phyloP scores from a whole-genome alignment of 1,140 invertebrate genomes.

The Atopsyche davidsoni region DNA sequence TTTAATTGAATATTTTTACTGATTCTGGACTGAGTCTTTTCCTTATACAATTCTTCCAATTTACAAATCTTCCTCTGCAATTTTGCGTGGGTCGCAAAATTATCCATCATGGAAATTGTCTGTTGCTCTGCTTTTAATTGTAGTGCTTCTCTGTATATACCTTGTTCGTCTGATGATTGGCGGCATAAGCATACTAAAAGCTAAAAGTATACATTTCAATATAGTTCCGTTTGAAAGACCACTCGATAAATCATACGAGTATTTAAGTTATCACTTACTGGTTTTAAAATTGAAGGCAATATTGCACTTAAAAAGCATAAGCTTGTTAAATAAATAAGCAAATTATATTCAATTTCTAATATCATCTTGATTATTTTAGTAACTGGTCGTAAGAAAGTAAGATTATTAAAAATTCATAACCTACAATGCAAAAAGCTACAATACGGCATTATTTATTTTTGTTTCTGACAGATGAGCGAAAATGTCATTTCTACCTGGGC shows the following conservation, averaged over 20 bases:
- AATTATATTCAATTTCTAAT: constrained; percentile 39
- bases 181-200: constrained; percentile 39
- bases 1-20: constrained; percentile 39
- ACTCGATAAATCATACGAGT: no score
- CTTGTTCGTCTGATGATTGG: constrained; percentile 37
- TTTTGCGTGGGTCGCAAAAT: constrained; percentile 47
- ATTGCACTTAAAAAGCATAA: constrained; percentile 38
- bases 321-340: constrained; percentile 38
- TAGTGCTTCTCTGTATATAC: constrained; percentile 36
- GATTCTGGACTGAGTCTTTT: constrained; percentile 36
- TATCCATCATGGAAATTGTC: constrained; percentile 44
- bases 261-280: no score
- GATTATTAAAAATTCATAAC: no score
- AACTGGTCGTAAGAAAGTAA: no score
- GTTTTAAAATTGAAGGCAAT: constrained; percentile 39
- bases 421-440: no score
- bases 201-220: constrained; percentile 33
- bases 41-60: constrained; percentile 38
- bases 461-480: no score
- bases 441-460: no score
- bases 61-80: constrained; percentile 43
- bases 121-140: constrained; percentile 39
- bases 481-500: no score
- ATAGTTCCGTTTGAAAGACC: constrained; percentile 6
- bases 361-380: no score